phyloP scores from a whole-genome alignment of 2,113 vertebrate species.

The Deroptyus accipitrinus region DNA sequence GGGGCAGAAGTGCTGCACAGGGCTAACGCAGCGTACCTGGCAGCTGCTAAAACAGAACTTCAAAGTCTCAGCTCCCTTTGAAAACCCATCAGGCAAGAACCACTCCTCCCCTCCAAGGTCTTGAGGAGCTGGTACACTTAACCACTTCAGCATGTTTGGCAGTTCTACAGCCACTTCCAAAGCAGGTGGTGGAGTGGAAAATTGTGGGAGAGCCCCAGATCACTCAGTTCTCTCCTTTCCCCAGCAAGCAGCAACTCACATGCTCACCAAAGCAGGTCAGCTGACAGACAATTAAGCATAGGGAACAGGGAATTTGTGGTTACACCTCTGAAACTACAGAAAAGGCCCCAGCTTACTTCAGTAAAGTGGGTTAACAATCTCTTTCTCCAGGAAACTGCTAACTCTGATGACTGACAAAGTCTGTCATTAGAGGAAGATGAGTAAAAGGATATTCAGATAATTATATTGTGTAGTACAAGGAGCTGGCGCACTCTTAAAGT shows the following conservation, averaged over 20 bases:
- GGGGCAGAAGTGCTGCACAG: constrained; percentile 54
- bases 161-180: constrained; percentile 45
- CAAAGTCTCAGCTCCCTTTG: constrained; percentile 87
- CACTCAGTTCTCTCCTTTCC: neutral
- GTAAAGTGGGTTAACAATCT: neutral
- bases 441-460: neutral
- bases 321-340: neutral
- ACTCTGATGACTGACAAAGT: neutral
- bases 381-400: neutral
- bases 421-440: constrained; percentile 7
- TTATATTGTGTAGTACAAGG: neutral
- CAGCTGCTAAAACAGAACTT: constrained; percentile 87
- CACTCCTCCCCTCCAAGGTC: constrained; percentile 84
- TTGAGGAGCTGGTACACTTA: constrained; percentile 83
- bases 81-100: constrained; percentile 80
- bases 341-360: neutral
- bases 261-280: neutral
- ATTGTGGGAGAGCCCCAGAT: neutral
- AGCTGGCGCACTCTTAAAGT: neutral
- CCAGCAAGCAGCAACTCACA: neutral
- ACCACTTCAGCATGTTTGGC: constrained; percentile 93
- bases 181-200: constrained; percentile 50
- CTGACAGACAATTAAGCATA: neutral
- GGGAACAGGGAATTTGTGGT: neutral
- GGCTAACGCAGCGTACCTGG: constrained; percentile 89